Percentiles rank a stretch among this genome's conserved stretches.
Conservation (phyloP, 2,797 vertebrate genomes). For the Micrastur ruficollis region DNA sequence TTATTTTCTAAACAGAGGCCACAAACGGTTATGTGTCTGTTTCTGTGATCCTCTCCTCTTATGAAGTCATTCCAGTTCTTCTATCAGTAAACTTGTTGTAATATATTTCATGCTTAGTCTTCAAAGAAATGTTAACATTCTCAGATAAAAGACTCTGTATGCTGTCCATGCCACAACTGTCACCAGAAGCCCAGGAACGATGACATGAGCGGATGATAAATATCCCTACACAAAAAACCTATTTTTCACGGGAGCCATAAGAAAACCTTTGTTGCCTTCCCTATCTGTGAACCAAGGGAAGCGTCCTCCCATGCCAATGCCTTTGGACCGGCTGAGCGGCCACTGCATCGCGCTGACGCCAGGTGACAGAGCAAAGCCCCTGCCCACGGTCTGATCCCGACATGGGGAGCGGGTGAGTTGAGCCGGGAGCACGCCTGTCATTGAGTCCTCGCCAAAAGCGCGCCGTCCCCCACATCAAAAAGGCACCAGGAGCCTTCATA, state of each 20-base stretch:
- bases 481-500: conserved; percentile 31
- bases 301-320: background rate
- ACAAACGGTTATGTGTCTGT: conserved; percentile 53
- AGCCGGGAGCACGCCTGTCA: background rate
- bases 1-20: conserved; percentile 37
- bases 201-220: conserved; percentile 69
- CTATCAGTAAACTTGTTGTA: conserved; percentile 65
- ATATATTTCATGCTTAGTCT: conserved; percentile 59
- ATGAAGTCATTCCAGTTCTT: conserved; percentile 62
- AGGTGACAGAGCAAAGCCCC: conserved; percentile 10
- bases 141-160: conserved; percentile 67
- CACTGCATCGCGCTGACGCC: background rate
- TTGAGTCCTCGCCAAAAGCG: background rate
- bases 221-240: conserved; percentile 60
- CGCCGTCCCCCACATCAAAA: conserved; percentile 48
- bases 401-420: background rate
- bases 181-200: conserved; percentile 49
- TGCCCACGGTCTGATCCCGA: background rate
- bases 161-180: conserved; percentile 27
- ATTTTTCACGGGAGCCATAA: conserved; percentile 63
- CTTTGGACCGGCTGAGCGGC: background rate
- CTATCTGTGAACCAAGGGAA: conserved; percentile 1
- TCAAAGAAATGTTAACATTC: conserved; percentile 68
- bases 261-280: conserved; percentile 72
- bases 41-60: conserved; percentile 50